These are phyloP conservation scores for Eristalis tenax DNA, from an alignment of 2,888 invertebrate genomes.

Conservation along the genomic window DNA sequence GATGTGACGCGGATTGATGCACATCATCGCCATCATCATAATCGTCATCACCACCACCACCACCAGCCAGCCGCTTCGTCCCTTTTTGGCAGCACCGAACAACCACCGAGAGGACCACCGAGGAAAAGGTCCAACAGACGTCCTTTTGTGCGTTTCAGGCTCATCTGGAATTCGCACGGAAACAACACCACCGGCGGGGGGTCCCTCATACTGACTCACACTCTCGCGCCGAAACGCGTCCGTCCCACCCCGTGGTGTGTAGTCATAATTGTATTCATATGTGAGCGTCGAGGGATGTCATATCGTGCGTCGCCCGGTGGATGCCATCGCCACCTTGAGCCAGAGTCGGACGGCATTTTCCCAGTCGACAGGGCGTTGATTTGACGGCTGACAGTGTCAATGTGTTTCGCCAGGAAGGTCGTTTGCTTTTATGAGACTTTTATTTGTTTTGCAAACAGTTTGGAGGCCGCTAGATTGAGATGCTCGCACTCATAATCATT, in stretches of 20 bases:
- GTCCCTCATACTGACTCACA: conserved; percentile 14
- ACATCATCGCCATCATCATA: conserved; percentile 57
- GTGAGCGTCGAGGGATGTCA: conserved; percentile 52
- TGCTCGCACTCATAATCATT: conserved; percentile 47
- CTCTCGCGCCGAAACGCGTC: background rate
- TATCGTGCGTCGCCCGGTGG: background rate
- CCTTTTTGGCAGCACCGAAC: background rate
- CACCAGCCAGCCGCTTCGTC: conserved; percentile 16
- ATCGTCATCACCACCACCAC: conserved; percentile 41
- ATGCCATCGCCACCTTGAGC: background rate
- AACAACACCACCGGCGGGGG: conserved; percentile 43
- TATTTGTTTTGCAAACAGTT: conserved; percentile 69
- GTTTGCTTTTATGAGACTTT: conserved; percentile 67
- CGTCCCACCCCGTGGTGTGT: conserved; percentile 2
- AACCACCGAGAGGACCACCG: too few relatives aligned
- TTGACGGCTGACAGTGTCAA: conserved; percentile 54
- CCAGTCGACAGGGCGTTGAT: conserved; percentile 30
- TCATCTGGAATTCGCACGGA: conserved; percentile 60
- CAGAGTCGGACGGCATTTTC: conserved; percentile 2
- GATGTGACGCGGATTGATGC: conserved; percentile 68
- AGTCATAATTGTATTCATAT: conserved; percentile 67
- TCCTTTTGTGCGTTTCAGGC: conserved; percentile 44
- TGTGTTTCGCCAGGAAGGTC: conserved; percentile 51
- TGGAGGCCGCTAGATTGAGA: conserved; percentile 58
- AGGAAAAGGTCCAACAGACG: conserved; percentile 40